A percentile compares a stretch with the other conserved stretches of the same genome.
Evolutionary conservation across 2,113 vertebrate species (phyloP).

Genomic region (Microtus ochrogaster): DNA sequence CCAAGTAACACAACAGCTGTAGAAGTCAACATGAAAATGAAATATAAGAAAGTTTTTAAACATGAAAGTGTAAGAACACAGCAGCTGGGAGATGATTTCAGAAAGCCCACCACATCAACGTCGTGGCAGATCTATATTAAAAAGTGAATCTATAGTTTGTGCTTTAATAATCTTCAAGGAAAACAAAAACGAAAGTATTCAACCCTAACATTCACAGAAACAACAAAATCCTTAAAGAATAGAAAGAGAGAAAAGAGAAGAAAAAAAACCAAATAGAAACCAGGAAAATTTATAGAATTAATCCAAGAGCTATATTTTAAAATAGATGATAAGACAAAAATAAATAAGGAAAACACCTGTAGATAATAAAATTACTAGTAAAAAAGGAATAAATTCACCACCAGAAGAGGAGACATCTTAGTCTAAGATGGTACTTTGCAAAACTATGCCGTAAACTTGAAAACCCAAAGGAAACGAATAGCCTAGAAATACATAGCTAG

Average conservation of each 20-base stretch:
- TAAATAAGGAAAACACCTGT: slow-evolving; percentile 26
- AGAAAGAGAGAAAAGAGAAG: slow-evolving; percentile 33
- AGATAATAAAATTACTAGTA: slow-evolving; percentile 47
- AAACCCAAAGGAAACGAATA: not conserved
- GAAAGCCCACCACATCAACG: not conserved
- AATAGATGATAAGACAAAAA: not conserved
- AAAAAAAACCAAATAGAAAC: slow-evolving; percentile 14
- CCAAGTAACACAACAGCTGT: not conserved
- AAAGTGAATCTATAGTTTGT: not conserved
- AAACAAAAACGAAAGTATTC: slow-evolving; percentile 58
- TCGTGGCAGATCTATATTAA: not conserved
- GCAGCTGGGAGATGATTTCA: not conserved
- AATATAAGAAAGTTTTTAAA: not conserved
- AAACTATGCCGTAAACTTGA: slow-evolving; percentile 28
- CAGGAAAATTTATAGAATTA: slow-evolving; percentile 23
- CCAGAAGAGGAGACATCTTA: slow-evolving; percentile 3
- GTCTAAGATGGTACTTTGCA: slow-evolving; percentile 34
- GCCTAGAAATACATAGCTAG: not conserved
- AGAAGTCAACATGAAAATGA: slow-evolving; percentile 34
- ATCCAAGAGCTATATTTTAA: slow-evolving; percentile 9
- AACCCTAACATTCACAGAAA: slow-evolving; percentile 22
- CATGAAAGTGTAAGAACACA: not conserved
- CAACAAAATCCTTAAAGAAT: slow-evolving; percentile 22
- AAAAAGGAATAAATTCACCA: not conserved
- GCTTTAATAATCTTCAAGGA: slow-evolving; percentile 45